Base-by-base conservation (phyloP, 2,113 vertebrate species). In the Platycercus adscitus region DNA sequence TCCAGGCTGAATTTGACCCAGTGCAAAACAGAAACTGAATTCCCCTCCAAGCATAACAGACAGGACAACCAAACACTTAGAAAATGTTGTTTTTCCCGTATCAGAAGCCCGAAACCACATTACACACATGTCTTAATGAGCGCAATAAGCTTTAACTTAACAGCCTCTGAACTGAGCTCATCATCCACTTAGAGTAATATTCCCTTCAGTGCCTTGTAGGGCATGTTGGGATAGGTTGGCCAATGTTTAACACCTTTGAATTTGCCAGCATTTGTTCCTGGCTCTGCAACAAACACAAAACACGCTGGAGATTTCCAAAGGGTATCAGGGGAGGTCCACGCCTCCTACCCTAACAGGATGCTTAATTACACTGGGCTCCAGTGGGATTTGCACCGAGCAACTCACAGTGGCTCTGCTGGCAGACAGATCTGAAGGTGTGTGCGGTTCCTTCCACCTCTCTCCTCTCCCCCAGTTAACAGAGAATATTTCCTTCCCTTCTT, bases 201-300 rank as follows among this genome's bases (percentile, higher is more conserved):
- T 95, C 92, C 84, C 86, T 56, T 87, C 86, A 70, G 86, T 80
- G 76, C 63, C 73, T 83, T 39, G 53, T 60, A 89, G 71, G 75
- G 75, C 88, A 82, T n/a, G 7, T 75, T 87, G 75, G 86, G 93
- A 91, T 90, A 17, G 16, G 44, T 19, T 86, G 78, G 80, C 91
- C 92, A 93, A 91, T 89, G 77, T 63, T 95, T 96, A 91, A 93
- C 92, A 91, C 95, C 81, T 82, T 65, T 80, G 60, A 68, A n/a
- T 49, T 83, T 95, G 94, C 91, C 91, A 96, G 79, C 68, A 37
- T 86, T 94, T 88, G 89, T 95, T 91, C 64, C 89, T 94, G 96
- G 94, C 96, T 81, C 91, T 1, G 7, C 85, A 96, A 95, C 87
- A 93, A 89, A 86, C 50, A 71, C n/a, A 94, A 81, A 94, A 61